A percentile compares a stretch with the other conserved stretches of the same genome.
Conservation (phyloP, 2,797 vertebrate genomes). For the Sphenodon punctatus region DNA sequence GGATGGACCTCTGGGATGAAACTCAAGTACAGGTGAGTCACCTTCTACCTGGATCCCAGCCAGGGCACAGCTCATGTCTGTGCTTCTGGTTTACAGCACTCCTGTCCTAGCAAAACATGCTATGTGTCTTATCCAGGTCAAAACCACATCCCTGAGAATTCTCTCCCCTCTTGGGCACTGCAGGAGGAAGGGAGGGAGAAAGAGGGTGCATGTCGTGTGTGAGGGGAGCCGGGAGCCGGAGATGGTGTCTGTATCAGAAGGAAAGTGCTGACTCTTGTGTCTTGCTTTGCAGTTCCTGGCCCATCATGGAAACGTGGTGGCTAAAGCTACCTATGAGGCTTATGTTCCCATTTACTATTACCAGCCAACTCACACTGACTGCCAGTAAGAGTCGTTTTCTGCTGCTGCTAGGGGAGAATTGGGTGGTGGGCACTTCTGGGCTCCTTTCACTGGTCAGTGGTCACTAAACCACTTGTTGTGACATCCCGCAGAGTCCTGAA, state of each 20-base stretch:
- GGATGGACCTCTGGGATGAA: conserved; percentile 70
- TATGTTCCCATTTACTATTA: conserved; percentile 89
- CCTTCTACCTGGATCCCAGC: background rate
- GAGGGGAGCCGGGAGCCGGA: background rate
- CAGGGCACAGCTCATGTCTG: background rate
- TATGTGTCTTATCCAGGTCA: too few relatives aligned
- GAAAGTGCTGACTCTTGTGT: conserved; percentile 28
- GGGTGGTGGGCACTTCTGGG: background rate
- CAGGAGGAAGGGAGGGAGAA: too few relatives aligned
- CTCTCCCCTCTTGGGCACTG: too few relatives aligned
- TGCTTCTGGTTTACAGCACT: background rate
- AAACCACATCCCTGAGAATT: too few relatives aligned
- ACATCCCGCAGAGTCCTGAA: conserved; percentile 78
- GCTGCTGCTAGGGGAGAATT: background rate
- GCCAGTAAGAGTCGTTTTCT: conserved; percentile 82
- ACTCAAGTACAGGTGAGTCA: conserved; percentile 70
- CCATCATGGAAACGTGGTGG: conserved; percentile 80
- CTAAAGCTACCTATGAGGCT: conserved; percentile 84
- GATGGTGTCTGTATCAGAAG: background rate
- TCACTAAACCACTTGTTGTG: conserved; percentile 27
- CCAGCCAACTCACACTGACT: conserved; percentile 85
- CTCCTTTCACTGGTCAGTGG: rapidly evolving
- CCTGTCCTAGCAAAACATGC: background rate
- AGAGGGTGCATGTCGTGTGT: too few relatives aligned
- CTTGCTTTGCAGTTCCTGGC: conserved; percentile 82